A percentile compares a stretch with the other conserved stretches of the same genome.
phyloP scores from a whole-genome alignment of 1,140 invertebrate genomes.

The Bacillus rossius region DNA sequence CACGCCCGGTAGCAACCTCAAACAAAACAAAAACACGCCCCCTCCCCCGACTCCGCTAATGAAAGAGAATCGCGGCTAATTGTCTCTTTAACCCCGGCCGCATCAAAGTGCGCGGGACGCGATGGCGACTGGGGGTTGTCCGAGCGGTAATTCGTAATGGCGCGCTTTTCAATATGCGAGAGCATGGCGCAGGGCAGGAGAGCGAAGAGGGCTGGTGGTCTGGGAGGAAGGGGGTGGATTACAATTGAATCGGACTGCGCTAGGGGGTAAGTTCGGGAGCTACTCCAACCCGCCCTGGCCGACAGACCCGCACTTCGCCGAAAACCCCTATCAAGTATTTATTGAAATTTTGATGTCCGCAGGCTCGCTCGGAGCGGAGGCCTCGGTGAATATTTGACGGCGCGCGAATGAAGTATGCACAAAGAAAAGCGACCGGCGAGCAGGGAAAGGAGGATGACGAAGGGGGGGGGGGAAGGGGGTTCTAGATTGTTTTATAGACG shows the following conservation, averaged over 20 bases:
- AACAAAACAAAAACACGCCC: too few species aligned
- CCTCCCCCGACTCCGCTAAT: too few species aligned
- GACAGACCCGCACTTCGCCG: constrained; percentile 1
- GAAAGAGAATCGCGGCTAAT: too few species aligned
- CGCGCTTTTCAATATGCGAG: constrained; percentile 8
- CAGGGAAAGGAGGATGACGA: too few species aligned
- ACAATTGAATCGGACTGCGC: constrained; percentile 10
- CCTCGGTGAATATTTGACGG: constrained; percentile 3
- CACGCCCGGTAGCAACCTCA: too few species aligned
- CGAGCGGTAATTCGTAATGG: constrained; percentile 14
- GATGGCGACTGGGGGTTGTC: neutral
- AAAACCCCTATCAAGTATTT: constrained; percentile 14
- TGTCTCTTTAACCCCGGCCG: too few species aligned
- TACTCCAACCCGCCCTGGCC: neutral
- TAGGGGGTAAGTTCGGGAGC: too few species aligned
- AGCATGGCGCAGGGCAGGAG: neutral
- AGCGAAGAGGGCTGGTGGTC: too few species aligned
- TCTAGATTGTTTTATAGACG: constrained; percentile 12
- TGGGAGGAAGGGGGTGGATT: constrained; percentile 2
- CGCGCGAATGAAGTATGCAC: constrained; percentile 15
- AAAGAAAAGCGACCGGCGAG: constrained; percentile 12
- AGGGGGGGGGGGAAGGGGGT: neutral
- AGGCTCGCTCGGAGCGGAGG: constrained; percentile 1
- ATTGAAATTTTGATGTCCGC: constrained; percentile 12
- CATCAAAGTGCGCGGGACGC: too few species aligned